Evolutionary conservation across 1,140 invertebrate genomes (phyloP).

Genomic region (Neodiprion virginianus): DNA sequence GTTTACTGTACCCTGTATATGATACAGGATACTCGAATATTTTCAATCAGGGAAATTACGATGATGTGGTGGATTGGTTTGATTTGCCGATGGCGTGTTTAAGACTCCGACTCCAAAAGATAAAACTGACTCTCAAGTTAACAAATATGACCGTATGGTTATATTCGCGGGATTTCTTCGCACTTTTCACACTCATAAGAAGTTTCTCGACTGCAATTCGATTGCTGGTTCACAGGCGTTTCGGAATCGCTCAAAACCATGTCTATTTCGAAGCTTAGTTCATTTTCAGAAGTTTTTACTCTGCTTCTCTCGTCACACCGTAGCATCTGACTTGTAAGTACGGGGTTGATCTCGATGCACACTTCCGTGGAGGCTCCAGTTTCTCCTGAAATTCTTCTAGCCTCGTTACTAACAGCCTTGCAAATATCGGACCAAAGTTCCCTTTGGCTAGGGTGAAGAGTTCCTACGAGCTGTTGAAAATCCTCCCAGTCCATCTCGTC

Average conservation of each 20-base stretch:
- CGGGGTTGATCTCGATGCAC: conserved; percentile 38
- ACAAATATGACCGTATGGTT: too few species aligned
- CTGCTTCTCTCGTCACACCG: not conserved
- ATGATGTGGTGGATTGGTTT: too few species aligned
- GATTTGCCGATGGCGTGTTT: too few species aligned
- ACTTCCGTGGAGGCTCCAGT: conserved; percentile 30
- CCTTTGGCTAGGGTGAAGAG: conserved; percentile 31
- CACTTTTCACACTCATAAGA: too few species aligned
- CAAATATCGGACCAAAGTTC: conserved; percentile 39
- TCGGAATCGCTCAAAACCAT: conserved; percentile 34
- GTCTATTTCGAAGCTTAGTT: conserved; percentile 43
- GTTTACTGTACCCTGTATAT: too few species aligned
- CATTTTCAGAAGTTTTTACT: conserved; percentile 16
- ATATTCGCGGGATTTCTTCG: too few species aligned
- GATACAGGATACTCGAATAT: too few species aligned
- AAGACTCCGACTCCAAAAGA: too few species aligned
- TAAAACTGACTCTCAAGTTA: too few species aligned
- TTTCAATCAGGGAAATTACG: too few species aligned
- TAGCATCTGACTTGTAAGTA: not conserved
- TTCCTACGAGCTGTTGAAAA: conserved; percentile 33
- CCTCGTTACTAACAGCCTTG: conserved; percentile 30
- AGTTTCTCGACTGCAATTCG: not conserved
- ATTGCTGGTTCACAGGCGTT: conserved; percentile 24
- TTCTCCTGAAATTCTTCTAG: conserved; percentile 24
- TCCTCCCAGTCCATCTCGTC: conserved; percentile 36